Conservation (phyloP, 2,113 vertebrate species). For the Sigmodon hispidus region DNA sequence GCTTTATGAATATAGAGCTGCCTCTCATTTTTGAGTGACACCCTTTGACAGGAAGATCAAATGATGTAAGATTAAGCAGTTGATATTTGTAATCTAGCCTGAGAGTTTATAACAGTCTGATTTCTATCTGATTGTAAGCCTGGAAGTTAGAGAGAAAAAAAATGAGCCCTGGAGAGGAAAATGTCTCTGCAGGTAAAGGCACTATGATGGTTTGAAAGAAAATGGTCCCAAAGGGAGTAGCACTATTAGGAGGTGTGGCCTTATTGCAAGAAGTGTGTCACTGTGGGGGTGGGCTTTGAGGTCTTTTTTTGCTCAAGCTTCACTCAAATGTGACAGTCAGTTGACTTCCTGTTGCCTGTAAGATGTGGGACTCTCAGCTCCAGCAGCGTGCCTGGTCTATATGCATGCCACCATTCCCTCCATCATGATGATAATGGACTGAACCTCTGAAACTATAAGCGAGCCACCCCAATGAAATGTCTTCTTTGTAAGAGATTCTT, state of each 20-base stretch:
- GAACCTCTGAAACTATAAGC: background rate
- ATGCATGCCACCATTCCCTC: background rate
- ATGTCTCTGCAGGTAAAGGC: background rate
- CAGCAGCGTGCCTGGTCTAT: background rate
- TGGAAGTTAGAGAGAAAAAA: background rate
- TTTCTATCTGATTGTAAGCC: background rate
- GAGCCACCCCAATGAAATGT: background rate
- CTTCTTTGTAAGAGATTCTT: background rate
- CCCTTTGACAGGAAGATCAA: conserved; percentile 4
- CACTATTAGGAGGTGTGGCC: background rate
- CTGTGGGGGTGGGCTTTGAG: background rate
- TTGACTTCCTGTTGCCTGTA: background rate
- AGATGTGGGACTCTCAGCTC: background rate
- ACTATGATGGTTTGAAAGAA: background rate
- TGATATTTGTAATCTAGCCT: background rate
- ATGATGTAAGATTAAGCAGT: background rate
- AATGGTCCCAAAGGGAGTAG: background rate
- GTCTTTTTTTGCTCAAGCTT: background rate
- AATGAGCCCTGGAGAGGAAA: background rate
- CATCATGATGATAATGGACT: background rate
- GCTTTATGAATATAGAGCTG: background rate
- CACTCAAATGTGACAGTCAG: background rate
- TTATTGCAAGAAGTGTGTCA: background rate
- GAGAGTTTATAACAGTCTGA: background rate
- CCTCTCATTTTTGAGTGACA: background rate